These are phyloP conservation scores for Arizona elegans DNA, from an alignment of 2,113 vertebrate genomes.

Conservation along the genomic window DNA sequence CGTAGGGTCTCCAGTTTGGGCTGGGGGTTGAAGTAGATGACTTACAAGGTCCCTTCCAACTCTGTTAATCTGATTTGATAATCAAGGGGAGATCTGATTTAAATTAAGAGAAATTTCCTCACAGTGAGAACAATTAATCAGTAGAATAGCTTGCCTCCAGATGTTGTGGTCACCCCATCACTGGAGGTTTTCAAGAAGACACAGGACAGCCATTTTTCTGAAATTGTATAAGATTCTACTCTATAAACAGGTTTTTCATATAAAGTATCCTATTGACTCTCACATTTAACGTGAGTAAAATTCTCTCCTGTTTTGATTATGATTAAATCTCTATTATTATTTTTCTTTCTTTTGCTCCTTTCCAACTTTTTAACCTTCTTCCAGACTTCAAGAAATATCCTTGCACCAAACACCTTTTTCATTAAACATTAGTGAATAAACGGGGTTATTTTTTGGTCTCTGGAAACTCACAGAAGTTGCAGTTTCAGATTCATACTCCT, in stretches of 20 bases:
- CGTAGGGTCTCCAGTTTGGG: no score
- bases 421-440: conserved; percentile 50
- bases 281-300: conserved; percentile 66
- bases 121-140: no score
- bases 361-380: conserved; percentile 37
- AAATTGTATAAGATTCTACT: neutral
- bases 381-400: conserved; percentile 38
- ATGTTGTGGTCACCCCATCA: no score
- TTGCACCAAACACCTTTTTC: conserved; percentile 62
- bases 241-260: conserved; percentile 50
- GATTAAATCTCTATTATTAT: conserved; percentile 2
- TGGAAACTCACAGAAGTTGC: conserved; percentile 48
- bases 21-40: no score
- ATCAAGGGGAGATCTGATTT: no score
- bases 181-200: no score
- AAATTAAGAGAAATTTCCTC: no score
- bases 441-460: neutral
- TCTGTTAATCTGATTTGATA: no score
- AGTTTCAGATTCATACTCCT: conserved; percentile 46
- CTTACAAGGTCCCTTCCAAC: no score
- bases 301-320: conserved; percentile 58
- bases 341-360: neutral
- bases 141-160: no score
- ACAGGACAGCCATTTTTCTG: no score
- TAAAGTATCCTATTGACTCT: conserved; percentile 57